Percentiles rank a stretch among this genome's conserved stretches.
These are phyloP conservation scores for Hydractinia echinata DNA, from an alignment of 30 jellyfish, hydroid and myxozoan species.

Conservation along the genomic window DNA sequence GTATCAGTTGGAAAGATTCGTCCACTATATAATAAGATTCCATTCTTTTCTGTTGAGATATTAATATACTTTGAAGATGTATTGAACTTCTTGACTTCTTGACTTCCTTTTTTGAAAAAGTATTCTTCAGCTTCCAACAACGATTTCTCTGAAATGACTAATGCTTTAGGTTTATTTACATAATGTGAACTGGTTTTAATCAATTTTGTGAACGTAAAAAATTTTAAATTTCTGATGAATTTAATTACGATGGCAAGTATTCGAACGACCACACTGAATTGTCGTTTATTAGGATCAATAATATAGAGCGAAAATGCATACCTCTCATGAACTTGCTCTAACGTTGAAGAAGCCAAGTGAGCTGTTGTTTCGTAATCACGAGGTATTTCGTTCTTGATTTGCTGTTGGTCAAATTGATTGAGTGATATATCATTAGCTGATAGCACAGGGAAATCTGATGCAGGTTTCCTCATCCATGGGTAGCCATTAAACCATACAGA, in stretches of 20 bases:
- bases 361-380: background rate
- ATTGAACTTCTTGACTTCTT: conserved; percentile 7
- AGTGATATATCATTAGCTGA: conserved; percentile 6
- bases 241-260: conserved; percentile 1
- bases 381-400: too few species aligned
- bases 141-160: background rate
- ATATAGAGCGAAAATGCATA: background rate
- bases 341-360: background rate
- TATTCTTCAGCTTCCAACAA: conserved; percentile 1
- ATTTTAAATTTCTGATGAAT: background rate
- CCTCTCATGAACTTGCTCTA: conserved; percentile 10
- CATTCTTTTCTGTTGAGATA: conserved; percentile 6
- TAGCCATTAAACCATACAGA: conserved; percentile 11
- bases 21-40: background rate
- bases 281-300: conserved; percentile 4
- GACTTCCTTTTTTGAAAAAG: conserved; percentile 25
- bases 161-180: background rate
- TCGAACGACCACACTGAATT: conserved; percentile 3
- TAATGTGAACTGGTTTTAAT: background rate
- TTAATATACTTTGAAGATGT: background rate
- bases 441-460: conserved; percentile 4
- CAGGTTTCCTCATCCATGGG: background rate
- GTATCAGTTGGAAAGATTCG: conserved; percentile 9
- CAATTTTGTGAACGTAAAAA: background rate
- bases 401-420: background rate